Evolutionary conservation across 2,797 vertebrate species (phyloP).

Genomic region (Taenioides sp.): DNA sequence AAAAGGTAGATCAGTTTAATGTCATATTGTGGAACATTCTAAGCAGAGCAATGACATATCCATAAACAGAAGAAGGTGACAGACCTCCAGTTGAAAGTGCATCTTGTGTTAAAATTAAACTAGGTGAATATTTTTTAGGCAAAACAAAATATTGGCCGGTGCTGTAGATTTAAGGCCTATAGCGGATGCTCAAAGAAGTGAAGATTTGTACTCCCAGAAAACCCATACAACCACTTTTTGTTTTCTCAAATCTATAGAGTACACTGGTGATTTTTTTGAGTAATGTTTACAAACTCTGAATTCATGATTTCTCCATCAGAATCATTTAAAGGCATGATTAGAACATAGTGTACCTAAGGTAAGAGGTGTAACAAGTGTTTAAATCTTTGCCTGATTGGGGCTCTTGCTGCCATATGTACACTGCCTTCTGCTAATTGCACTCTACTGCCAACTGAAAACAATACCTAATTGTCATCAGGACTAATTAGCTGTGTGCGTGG

Average conservation of each 20-base stretch:
- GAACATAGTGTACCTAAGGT: conserved; percentile 89
- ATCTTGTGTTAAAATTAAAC: too few species aligned
- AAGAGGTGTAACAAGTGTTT: conserved; percentile 91
- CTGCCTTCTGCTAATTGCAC: conserved; percentile 94
- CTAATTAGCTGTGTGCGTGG: conserved; percentile 95
- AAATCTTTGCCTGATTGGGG: conserved; percentile 86
- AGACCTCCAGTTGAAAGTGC: too few species aligned
- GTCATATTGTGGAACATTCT: too few species aligned
- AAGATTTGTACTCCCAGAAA: too few species aligned
- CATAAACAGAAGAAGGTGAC: too few species aligned
- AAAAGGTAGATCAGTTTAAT: too few species aligned
- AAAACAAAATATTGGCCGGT: too few species aligned
- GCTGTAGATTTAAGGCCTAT: too few species aligned
- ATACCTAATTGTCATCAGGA: conserved; percentile 97
- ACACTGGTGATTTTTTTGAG: not conserved
- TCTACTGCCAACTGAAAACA: conserved; percentile 96
- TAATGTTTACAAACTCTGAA: not conserved
- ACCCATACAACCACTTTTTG: too few species aligned
- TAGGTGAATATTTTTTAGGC: too few species aligned
- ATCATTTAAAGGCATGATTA: conserved; percentile 93
- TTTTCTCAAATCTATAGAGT: not conserved
- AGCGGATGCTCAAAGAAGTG: too few species aligned
- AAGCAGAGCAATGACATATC: too few species aligned
- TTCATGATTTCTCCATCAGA: conserved; percentile 81
- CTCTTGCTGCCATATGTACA: conserved; percentile 89